Conservation (phyloP, 64 coral and sea anemone genomes). For the Trachythela sp. region DNA sequence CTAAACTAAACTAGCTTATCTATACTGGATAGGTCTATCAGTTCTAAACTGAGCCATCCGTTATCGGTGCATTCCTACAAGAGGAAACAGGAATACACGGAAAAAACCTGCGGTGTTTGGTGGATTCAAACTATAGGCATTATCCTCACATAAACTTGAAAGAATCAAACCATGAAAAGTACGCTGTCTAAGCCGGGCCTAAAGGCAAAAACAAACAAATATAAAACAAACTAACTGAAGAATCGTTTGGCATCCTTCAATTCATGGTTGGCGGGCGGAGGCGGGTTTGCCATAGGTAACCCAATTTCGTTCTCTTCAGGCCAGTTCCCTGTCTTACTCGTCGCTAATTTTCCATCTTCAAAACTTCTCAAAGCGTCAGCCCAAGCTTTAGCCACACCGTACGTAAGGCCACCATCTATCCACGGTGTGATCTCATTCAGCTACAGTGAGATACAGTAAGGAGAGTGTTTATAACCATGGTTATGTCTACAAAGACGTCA, state of each 20-base stretch:
- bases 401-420: not conserved
- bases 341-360: not conserved
- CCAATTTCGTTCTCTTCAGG: not conserved
- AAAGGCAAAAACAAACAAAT: not conserved
- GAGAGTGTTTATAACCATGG: not conserved
- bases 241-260: slow-evolving; percentile 1
- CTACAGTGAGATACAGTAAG: not conserved
- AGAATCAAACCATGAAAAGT: not conserved
- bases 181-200: not conserved
- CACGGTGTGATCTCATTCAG: slow-evolving; percentile 9
- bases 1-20: no score
- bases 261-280: not conserved
- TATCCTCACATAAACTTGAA: no score
- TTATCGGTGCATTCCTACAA: no score
- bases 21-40: no score
- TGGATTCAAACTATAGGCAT: no score
- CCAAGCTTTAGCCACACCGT: not conserved
- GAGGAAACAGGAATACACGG: no score
- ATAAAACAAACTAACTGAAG: slow-evolving; percentile 9
- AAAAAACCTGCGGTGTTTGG: no score
- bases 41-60: no score
- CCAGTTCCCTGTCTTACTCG: not conserved
- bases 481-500: not conserved
- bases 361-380: slow-evolving; percentile 17
- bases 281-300: slow-evolving; percentile 14